Conservation (phyloP, 2,113 vertebrate genomes). For the Diadophis punctatus region DNA sequence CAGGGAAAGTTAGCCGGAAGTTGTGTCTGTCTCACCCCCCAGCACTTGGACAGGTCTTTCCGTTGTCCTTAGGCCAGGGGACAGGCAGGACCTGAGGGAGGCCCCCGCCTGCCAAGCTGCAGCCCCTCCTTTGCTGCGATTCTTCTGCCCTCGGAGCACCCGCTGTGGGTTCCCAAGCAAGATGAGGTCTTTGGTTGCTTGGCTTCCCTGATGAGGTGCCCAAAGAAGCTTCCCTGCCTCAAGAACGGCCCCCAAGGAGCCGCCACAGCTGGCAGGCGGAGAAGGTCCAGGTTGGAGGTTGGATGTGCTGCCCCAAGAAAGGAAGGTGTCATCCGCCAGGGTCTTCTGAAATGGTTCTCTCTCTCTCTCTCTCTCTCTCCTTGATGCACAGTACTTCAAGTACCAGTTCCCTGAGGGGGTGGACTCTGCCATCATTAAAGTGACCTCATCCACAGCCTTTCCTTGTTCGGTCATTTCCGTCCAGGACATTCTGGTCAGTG, state of each 20-base stretch:
- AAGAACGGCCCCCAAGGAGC: background rate
- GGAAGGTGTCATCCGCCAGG: background rate
- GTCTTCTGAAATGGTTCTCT: background rate
- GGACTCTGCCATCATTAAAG: conserved; percentile 93
- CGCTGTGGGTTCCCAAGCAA: background rate
- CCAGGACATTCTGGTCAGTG: conserved; percentile 91
- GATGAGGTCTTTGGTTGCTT: background rate
- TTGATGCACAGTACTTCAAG: conserved; percentile 84
- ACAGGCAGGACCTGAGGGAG: background rate
- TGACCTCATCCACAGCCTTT: conserved; percentile 85
- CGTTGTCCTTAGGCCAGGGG: background rate
- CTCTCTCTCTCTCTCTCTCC: background rate
- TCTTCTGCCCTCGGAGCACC: background rate
- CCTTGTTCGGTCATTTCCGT: conserved; percentile 97
- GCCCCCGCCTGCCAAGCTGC: background rate
- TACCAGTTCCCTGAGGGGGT: conserved; percentile 86
- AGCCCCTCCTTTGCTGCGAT: background rate
- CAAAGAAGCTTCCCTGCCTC: background rate
- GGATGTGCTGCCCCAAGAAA: background rate
- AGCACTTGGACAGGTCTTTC: background rate
- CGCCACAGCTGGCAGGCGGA: background rate
- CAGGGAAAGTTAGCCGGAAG: rapidly evolving
- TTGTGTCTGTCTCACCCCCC: background rate
- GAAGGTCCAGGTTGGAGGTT: background rate
- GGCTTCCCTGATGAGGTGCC: background rate